A percentile compares a stretch with the other conserved stretches of the same genome.
These are phyloP conservation scores for Ellobium chinense DNA, from an alignment of 2,888 invertebrate genomes.

Conservation along the genomic window DNA sequence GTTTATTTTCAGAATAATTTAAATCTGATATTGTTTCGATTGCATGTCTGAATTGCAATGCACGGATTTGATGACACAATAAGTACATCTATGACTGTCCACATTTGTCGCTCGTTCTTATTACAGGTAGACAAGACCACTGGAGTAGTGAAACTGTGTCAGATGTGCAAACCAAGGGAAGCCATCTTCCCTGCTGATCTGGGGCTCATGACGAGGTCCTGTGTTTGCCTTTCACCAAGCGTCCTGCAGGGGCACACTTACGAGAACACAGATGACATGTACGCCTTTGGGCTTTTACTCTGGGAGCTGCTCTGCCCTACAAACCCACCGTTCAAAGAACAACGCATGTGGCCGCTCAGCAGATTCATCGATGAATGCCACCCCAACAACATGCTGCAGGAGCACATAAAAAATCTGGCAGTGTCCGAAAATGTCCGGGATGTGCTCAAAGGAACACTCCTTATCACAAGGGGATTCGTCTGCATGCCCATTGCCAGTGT, in stretches of 20 bases:
- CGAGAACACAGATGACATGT: constrained; percentile 67
- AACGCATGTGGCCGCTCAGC: constrained; percentile 50
- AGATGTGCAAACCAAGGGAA: constrained; percentile 64
- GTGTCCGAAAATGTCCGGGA: constrained; percentile 24
- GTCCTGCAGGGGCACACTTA: constrained; percentile 69
- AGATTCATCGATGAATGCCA: constrained; percentile 56
- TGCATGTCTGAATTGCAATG: too few species aligned
- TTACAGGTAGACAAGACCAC: constrained; percentile 16
- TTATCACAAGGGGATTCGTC: constrained; percentile 2
- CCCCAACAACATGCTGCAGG: constrained; percentile 55
- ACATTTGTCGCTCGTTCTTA: not conserved
- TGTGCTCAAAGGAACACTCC: constrained; percentile 32
- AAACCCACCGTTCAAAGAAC: constrained; percentile 42
- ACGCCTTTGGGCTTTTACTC: constrained; percentile 61
- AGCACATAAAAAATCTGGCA: constrained; percentile 10
- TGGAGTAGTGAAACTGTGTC: constrained; percentile 63
- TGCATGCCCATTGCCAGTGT: constrained; percentile 31
- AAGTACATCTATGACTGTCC: not conserved
- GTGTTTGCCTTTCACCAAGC: constrained; percentile 70
- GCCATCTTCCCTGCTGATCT: constrained; percentile 57
- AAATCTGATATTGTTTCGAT: too few species aligned
- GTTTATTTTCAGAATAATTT: too few species aligned
- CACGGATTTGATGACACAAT: too few species aligned
- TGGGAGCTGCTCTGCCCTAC: constrained; percentile 55
- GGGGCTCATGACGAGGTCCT: constrained; percentile 54